Conservation (phyloP, 2,113 vertebrate species). For the Brachionichthys hirsutus region DNA sequence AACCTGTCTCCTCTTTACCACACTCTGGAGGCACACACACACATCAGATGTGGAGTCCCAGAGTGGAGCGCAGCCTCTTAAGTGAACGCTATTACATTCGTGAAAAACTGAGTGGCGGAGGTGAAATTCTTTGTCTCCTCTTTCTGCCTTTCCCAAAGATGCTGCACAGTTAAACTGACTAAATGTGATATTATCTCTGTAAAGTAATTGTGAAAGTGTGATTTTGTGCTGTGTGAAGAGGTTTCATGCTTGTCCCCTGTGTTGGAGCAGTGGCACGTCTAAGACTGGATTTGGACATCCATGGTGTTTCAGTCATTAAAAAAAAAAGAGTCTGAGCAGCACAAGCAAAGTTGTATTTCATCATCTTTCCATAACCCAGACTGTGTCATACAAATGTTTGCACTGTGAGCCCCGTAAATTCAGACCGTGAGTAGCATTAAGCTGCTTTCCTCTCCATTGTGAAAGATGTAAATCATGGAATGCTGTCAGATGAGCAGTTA, state of each 20-base stretch:
- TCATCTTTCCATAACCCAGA: conserved; percentile 31
- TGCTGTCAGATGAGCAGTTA: conserved; percentile 50
- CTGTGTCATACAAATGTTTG: conserved; percentile 53
- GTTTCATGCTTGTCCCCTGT: conserved; percentile 26
- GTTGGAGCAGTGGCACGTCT: conserved; percentile 29
- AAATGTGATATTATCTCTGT: conserved; percentile 47
- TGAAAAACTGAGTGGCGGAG: conserved; percentile 26
- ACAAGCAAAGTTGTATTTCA: conserved; percentile 35
- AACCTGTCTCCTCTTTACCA: conserved; percentile 93
- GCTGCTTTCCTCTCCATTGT: conserved; percentile 43
- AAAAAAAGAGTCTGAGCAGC: conserved; percentile 15
- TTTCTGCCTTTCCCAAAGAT: conserved; percentile 16
- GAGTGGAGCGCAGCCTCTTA: conserved; percentile 93
- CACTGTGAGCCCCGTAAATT: conserved; percentile 51
- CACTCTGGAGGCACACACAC: conserved; percentile 78
- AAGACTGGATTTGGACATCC: conserved; percentile 32
- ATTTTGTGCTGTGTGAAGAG: conserved; percentile 51
- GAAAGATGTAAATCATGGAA: conserved; percentile 55
- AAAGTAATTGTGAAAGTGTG: conserved; percentile 55
- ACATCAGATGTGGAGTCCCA: conserved; percentile 86
- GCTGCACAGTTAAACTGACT: conserved; percentile 2
- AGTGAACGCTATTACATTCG: conserved; percentile 54
- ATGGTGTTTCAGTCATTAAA: conserved; percentile 9
- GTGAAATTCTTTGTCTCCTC: conserved; percentile 21
- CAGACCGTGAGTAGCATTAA: conserved; percentile 19